Conservation (phyloP, 2,113 vertebrate genomes). For the Gila orcuttii region DNA sequence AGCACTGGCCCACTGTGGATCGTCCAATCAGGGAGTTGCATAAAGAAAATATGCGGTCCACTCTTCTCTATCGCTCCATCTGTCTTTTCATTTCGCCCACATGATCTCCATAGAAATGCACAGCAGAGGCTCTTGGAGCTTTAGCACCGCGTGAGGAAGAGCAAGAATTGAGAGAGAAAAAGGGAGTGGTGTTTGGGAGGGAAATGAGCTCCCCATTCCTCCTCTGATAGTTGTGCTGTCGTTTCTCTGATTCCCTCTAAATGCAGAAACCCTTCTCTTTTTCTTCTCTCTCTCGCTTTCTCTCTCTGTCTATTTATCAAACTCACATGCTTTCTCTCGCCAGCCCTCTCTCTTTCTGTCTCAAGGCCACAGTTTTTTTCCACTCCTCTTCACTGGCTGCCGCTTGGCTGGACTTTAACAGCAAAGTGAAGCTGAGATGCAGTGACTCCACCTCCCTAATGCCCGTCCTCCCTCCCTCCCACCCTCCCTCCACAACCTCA, state of each 20-base stretch:
- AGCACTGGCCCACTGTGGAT: neutral
- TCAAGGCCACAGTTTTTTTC: conserved; percentile 55
- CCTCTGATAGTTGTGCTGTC: conserved; percentile 75
- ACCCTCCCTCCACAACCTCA: conserved; percentile 54
- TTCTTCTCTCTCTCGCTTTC: conserved; percentile 52
- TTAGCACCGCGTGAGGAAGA: conserved; percentile 43
- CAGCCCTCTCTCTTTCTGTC: conserved; percentile 54
- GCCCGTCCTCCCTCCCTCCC: conserved; percentile 61
- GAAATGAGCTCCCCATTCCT: conserved; percentile 64
- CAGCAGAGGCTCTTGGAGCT: conserved; percentile 20
- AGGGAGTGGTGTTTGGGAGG: conserved; percentile 54
- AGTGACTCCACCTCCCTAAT: conserved; percentile 59
- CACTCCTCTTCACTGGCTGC: conserved; percentile 72
- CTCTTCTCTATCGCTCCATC: conserved; percentile 25
- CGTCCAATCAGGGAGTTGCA: conserved; percentile 23
- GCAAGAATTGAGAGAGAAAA: neutral
- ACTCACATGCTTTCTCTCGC: conserved; percentile 54
- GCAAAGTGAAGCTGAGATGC: conserved; percentile 78
- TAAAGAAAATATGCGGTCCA: neutral
- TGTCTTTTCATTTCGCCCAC: conserved; percentile 29
- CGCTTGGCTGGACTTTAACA: conserved; percentile 77
- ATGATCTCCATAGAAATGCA: conserved; percentile 41
- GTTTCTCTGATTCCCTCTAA: conserved; percentile 79
- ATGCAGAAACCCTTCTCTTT: conserved; percentile 61
- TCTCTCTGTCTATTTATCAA: conserved; percentile 47